Percentiles rank a stretch among this genome's conserved stretches.
Conservation (phyloP, 1,140 invertebrate species). For the Cotesia glomerata region DNA sequence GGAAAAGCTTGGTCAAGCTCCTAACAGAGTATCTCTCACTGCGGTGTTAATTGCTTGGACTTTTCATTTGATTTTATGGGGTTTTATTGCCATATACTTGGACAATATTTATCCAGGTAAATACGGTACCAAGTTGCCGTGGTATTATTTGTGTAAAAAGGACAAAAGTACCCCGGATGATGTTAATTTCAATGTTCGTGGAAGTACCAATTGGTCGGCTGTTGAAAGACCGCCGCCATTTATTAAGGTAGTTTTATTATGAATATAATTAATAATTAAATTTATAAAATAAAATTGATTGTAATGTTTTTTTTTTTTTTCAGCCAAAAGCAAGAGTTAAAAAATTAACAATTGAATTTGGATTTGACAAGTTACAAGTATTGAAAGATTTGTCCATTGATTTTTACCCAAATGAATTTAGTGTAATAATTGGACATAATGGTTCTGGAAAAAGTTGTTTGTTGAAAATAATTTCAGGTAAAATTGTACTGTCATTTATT, state of each 20-base stretch:
- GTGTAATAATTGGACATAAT: slow-evolving; percentile 79
- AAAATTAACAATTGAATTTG: slow-evolving; percentile 35
- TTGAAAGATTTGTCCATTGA: slow-evolving; percentile 76
- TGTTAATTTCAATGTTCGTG: slow-evolving; percentile 22
- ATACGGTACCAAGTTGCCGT: slow-evolving; percentile 35
- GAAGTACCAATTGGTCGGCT: slow-evolving; percentile 41
- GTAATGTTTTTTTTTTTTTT: neutral
- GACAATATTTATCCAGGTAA: slow-evolving; percentile 38
- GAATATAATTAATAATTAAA: neutral
- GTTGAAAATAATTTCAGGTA: slow-evolving; percentile 70
- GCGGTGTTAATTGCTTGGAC: slow-evolving; percentile 29
- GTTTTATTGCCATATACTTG: slow-evolving; percentile 33
- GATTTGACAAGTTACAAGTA: slow-evolving; percentile 55
- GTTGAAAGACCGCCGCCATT: slow-evolving; percentile 34
- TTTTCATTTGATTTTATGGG: slow-evolving; percentile 39
- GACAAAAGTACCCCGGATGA: slow-evolving; percentile 5
- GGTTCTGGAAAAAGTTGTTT: slow-evolving; percentile 63
- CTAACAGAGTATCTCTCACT: slow-evolving; percentile 24
- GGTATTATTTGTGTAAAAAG: slow-evolving; percentile 37
- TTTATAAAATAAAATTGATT: neutral
- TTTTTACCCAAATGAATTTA: slow-evolving; percentile 73
- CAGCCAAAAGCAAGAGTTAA: slow-evolving; percentile 34
- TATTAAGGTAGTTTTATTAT: slow-evolving; percentile 26
- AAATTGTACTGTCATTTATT: neutral
- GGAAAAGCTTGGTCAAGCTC: neutral